Evolutionary conservation across 2,888 invertebrate genomes (phyloP).

Genomic region (Phlogophora meticulosa): DNA sequence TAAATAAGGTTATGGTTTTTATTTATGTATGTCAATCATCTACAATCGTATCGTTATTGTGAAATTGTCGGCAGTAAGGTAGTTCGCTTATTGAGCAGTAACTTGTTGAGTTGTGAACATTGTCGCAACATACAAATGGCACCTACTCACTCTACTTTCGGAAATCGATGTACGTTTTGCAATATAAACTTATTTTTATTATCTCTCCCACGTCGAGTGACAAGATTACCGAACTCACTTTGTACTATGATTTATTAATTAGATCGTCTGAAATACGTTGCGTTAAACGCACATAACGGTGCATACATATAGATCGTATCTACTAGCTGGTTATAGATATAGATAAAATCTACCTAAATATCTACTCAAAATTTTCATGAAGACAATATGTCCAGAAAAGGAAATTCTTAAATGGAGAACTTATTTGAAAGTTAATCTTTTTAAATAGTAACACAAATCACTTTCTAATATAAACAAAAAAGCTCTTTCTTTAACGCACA

Average conservation of each 20-base stretch:
- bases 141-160: slow-evolving; percentile 64
- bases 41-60: slow-evolving; percentile 62
- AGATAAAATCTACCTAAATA: not conserved
- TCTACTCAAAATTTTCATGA: not conserved
- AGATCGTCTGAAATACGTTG: slow-evolving; percentile 30
- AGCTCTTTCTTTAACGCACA: no score
- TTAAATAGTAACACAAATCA: no score
- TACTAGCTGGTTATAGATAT: not conserved
- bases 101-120: slow-evolving; percentile 63
- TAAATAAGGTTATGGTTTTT: slow-evolving; percentile 48
- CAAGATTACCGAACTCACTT: slow-evolving; percentile 31
- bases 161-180: slow-evolving; percentile 58
- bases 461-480: no score
- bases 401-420: no score
- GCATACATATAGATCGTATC: slow-evolving; percentile 27
- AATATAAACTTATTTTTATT: slow-evolving; percentile 41
- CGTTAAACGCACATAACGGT: slow-evolving; percentile 41
- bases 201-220: slow-evolving; percentile 16
- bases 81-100: slow-evolving; percentile 63
- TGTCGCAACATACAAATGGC: slow-evolving; percentile 71
- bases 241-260: slow-evolving; percentile 27
- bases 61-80: slow-evolving; percentile 60
- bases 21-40: slow-evolving; percentile 55
- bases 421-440: no score
- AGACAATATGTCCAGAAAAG: not conserved